Evolutionary conservation across 2,113 vertebrate genomes (phyloP).

Genomic region (Erinaceus europaeus): DNA sequence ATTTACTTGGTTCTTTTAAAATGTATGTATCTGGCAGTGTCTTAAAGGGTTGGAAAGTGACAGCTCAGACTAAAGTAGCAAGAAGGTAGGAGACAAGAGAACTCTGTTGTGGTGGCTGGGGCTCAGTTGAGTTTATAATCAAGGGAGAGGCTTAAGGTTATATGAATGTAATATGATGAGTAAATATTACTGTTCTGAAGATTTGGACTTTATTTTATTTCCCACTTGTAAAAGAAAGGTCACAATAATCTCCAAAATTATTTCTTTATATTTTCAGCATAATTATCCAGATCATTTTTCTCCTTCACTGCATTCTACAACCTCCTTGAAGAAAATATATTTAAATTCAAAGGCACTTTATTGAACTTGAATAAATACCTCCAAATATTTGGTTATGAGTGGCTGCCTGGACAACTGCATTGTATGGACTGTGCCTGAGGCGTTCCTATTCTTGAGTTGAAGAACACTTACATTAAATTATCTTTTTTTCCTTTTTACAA

Average conservation of each 20-base stretch:
- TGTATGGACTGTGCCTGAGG: conserved; percentile 17
- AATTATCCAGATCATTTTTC: conserved; percentile 65
- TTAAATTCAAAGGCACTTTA: conserved; percentile 60
- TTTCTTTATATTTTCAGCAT: conserved; percentile 61
- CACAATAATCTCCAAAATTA: conserved; percentile 69
- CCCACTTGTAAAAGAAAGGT: conserved; percentile 70
- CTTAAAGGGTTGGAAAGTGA: conserved; percentile 44
- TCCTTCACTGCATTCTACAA: conserved; percentile 51
- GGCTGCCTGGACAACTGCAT: conserved; percentile 21
- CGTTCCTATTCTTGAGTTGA: not conserved
- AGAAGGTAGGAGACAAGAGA: conserved; percentile 14
- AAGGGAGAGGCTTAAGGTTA: conserved; percentile 62
- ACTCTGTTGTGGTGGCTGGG: conserved; percentile 9
- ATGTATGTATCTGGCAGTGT: not conserved
- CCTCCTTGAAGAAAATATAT: conserved; percentile 38
- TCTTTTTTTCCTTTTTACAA: not conserved
- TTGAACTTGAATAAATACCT: conserved; percentile 40
- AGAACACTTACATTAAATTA: not conserved
- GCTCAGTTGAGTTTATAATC: conserved; percentile 52
- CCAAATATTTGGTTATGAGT: not conserved
- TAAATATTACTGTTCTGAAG: conserved; percentile 68
- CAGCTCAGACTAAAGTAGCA: conserved; percentile 42
- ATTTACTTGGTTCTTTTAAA: not conserved
- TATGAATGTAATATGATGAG: conserved; percentile 75
- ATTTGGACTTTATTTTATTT: conserved; percentile 69